Conservation (phyloP, 2,888 invertebrate genomes). For the Nesidiocoris tenuis region DNA sequence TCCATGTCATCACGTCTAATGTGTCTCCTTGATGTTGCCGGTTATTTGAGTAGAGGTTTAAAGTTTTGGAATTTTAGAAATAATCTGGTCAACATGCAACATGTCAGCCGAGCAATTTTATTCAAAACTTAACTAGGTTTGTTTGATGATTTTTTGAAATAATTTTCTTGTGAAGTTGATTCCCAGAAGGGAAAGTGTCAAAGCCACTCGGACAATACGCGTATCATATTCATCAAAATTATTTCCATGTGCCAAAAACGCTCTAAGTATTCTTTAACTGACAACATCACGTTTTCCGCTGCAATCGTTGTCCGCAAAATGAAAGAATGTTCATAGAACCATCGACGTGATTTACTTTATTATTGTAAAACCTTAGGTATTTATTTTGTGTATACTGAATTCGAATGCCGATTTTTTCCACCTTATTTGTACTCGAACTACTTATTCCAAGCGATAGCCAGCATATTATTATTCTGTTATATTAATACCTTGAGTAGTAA, state of each 20-base stretch:
- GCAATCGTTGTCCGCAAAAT: conserved; percentile 22
- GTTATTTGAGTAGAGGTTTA: conserved; percentile 41
- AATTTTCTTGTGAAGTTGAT: too few species aligned
- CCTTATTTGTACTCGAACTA: too few species aligned
- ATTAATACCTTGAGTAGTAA: background rate
- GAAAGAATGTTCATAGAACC: too few species aligned
- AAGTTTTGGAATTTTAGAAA: conserved; percentile 19
- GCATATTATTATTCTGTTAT: background rate
- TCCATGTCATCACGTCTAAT: conserved; percentile 39
- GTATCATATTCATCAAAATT: conserved; percentile 22
- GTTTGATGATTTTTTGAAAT: too few species aligned
- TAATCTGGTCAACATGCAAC: conserved; percentile 25
- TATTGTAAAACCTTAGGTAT: too few species aligned
- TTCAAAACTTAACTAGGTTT: too few species aligned
- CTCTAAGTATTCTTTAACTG: conserved; percentile 38
- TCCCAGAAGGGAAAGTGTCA: too few species aligned
- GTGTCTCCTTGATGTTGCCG: conserved; percentile 48
- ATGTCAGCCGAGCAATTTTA: conserved; percentile 15
- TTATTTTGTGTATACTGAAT: too few species aligned
- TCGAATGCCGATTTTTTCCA: too few species aligned
- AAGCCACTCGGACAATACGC: conserved; percentile 29
- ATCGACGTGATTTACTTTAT: background rate
- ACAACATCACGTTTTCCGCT: conserved; percentile 47
- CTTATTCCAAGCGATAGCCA: background rate
- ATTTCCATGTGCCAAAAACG: conserved; percentile 45